phyloP scores from a whole-genome alignment of 1,140 invertebrate species.

The Melipona quadrifasciata region DNA sequence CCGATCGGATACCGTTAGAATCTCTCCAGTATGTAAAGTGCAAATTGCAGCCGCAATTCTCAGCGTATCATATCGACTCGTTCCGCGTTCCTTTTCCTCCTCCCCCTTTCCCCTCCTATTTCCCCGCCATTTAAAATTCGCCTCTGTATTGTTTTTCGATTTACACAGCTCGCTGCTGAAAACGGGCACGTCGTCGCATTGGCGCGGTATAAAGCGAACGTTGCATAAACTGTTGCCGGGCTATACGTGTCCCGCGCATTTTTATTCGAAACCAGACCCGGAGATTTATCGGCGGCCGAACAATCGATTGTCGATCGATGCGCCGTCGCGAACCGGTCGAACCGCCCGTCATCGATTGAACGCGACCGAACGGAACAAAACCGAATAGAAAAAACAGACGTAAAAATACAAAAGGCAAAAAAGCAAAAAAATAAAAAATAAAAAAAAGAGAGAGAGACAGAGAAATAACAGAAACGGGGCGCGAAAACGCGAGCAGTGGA shows the following conservation, averaged over 20 bases:
- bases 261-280: conserved; percentile 3
- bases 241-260: not conserved
- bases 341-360: conserved; percentile 25
- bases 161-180: not conserved
- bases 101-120: not conserved
- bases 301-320: conserved; percentile 13
- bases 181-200: not conserved
- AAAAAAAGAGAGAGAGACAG: too few species aligned
- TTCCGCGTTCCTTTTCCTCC: not conserved
- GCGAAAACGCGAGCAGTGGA: not conserved
- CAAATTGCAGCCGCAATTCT: not conserved
- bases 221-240: conserved; percentile 24
- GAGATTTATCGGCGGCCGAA: conserved; percentile 20
- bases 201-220: conserved; percentile 14
- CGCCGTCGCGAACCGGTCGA: conserved; percentile 42
- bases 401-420: not conserved
- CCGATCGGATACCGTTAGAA: too few species aligned
- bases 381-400: not conserved
- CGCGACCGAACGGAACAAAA: not conserved
- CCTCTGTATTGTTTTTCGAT: conserved; percentile 30
- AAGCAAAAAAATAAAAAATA: not conserved
- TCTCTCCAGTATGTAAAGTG: not conserved
- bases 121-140: conserved; percentile 17
- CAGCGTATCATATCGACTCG: not conserved
- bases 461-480: not conserved